Conservation (phyloP, 2,797 vertebrate genomes). For the Parotocinclus haroldoi region DNA sequence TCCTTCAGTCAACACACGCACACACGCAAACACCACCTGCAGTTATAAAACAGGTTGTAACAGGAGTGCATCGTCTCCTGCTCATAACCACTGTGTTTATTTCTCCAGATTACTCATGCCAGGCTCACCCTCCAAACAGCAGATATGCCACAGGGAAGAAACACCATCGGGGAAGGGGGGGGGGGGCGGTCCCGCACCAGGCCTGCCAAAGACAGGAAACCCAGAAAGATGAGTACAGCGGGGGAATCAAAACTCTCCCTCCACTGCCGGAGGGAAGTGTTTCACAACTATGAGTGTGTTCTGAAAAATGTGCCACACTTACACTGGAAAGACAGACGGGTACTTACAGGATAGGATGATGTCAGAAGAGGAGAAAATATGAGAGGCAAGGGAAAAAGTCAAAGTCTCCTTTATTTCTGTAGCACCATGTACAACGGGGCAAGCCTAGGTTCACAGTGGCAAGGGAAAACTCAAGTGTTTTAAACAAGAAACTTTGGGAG, state of each 20-base stretch:
- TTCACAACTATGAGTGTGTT: conserved; percentile 32
- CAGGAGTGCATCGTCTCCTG: conserved; percentile 9
- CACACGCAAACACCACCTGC: conserved; percentile 7
- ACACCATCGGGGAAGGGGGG: conserved; percentile 10
- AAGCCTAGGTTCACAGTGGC: no score
- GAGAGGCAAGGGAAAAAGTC: no score
- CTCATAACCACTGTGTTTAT: conserved; percentile 1
- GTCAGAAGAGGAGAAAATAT: no score
- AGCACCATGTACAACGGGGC: no score
- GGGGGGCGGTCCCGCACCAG: conserved; percentile 6
- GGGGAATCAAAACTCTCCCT: background rate
- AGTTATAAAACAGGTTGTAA: conserved; percentile 16
- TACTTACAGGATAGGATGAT: no score
- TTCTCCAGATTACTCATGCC: conserved; percentile 3
- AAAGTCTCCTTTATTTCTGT: no score
- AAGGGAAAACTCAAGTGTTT: no score
- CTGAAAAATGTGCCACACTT: conserved; percentile 31
- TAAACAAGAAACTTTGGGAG: no score
- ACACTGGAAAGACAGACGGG: background rate
- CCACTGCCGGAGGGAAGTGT: background rate
- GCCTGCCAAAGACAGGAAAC: conserved; percentile 18
- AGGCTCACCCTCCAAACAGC: background rate
- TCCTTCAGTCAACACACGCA: conserved; percentile 7
- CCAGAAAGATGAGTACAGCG: background rate
- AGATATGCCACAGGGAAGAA: conserved; percentile 12